Evolutionary conservation across 2,113 vertebrate genomes (phyloP), one percentile per base, ranked within the genome.

Genomic region (Micronycteris hirsuta): DNA sequence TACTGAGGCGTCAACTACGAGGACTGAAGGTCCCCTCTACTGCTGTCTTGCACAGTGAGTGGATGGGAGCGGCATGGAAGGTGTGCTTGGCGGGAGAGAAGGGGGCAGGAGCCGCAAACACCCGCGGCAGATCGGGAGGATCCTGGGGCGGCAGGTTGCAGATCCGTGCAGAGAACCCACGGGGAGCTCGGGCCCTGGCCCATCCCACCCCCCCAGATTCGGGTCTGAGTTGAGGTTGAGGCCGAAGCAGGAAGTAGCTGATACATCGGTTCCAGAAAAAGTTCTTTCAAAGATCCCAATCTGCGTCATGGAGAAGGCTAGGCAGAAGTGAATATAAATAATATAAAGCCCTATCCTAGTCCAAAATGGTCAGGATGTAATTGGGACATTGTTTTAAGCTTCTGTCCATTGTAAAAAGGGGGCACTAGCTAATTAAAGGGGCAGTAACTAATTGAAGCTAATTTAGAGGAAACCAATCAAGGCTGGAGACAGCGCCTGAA

Each of bases 381-480:
- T 67, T 61, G 41, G 47, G 31, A 83, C 76, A 88, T 93, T 78
- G 83, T 86, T 88, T 89, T 88, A 74, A 85, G 31, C 63, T 49
- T 68, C 45, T 58, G 41, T 33, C 76, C 26, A 82, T 88, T 88
- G 45, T 95, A 83, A 70, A 86, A 94, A 11, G 49, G 67, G 14
- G 22, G 2, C 26, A 56, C 41, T 93, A 85, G 93, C 93, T 89
- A 95, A 94, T 63, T 86, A 49, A 83, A 70, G 67, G 15, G 22
- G 2, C 26, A 58, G 45, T 91, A 73, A 94, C 93, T 89, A 95
- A 94, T 63, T 86, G 43, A 80, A 70, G n/a, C 19, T 70, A 81
- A 68, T 73, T 67, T n/a, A 20, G n/a, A 92, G 94, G 85, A 97
- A 96, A 63, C 76, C 58, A 67, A 13, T 93, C 83, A 97, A 33